Evolutionary conservation across 2,888 invertebrate species (phyloP).

Genomic region (Sericinus montela): DNA sequence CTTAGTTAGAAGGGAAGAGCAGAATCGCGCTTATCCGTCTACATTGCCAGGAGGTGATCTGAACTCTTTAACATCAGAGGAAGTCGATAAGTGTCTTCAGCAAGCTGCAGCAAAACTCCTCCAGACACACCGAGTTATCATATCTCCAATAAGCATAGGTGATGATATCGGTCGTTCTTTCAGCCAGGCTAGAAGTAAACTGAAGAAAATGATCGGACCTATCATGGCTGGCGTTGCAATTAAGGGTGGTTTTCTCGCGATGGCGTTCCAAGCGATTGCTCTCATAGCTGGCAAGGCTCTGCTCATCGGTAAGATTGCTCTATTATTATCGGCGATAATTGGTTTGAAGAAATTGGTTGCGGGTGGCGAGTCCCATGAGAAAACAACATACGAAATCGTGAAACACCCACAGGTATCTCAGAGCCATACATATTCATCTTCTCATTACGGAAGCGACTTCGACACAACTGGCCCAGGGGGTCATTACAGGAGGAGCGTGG

Average conservation of each 20-base stretch:
- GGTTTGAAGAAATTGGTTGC: slow-evolving; percentile 89
- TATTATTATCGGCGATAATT: slow-evolving; percentile 87
- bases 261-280: slow-evolving; percentile 87
- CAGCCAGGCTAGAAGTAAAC: slow-evolving; percentile 78
- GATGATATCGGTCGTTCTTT: slow-evolving; percentile 68
- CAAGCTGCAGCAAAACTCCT: slow-evolving; percentile 79
- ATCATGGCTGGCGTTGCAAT: slow-evolving; percentile 84
- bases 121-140: slow-evolving; percentile 79
- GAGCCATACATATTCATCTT: slow-evolving; percentile 86
- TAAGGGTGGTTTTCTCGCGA: slow-evolving; percentile 85
- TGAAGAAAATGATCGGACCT: slow-evolving; percentile 83
- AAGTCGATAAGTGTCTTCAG: slow-evolving; percentile 80
- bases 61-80: slow-evolving; percentile 78
- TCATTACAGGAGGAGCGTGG: slow-evolving; percentile 79
- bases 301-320: slow-evolving; percentile 90
- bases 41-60: slow-evolving; percentile 78
- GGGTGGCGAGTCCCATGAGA: slow-evolving; percentile 83
- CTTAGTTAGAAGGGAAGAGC: slow-evolving; percentile 69
- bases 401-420: slow-evolving; percentile 91
- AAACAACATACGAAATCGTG: slow-evolving; percentile 91
- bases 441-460: slow-evolving; percentile 82
- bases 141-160: slow-evolving; percentile 64
- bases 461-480: slow-evolving; percentile 79
- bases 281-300: slow-evolving; percentile 89
- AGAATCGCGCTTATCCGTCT: slow-evolving; percentile 68